A percentile compares a stretch with the other conserved stretches of the same genome.
Conservation (phyloP, 2,888 invertebrate species). For the Rugalucina vietnamica region DNA sequence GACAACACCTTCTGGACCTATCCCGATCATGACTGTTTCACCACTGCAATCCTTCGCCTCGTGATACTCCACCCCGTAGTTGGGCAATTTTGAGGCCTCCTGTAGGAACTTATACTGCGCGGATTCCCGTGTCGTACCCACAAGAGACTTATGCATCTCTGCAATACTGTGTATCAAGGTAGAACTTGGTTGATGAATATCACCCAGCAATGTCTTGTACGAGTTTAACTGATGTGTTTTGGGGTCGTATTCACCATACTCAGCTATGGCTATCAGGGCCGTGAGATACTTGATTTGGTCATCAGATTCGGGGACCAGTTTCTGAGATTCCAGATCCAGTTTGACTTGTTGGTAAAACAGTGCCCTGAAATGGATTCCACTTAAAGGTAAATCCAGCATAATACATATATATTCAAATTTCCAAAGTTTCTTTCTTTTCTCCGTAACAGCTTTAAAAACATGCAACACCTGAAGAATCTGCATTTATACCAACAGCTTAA, state of each 20-base stretch:
- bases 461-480: too few species aligned
- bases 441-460: too few species aligned
- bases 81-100: constrained; percentile 91
- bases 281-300: constrained; percentile 89
- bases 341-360: constrained; percentile 94
- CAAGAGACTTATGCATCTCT: constrained; percentile 81
- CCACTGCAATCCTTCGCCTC: constrained; percentile 85
- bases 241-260: constrained; percentile 87
- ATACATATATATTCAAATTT: too few species aligned
- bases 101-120: constrained; percentile 94
- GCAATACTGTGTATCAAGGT: constrained; percentile 63
- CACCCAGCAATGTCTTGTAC: constrained; percentile 66
- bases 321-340: constrained; percentile 88
- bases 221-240: constrained; percentile 62
- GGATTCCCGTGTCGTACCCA: constrained; percentile 89
- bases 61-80: constrained; percentile 92
- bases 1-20: constrained; percentile 92
- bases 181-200: constrained; percentile 53
- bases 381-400: too few species aligned
- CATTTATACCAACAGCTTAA: too few species aligned
- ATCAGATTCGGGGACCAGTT: constrained; percentile 89
- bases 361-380: constrained; percentile 86
- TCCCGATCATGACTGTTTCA: constrained; percentile 87
- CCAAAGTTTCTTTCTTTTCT: too few species aligned
- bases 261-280: constrained; percentile 91